phyloP scores from a whole-genome alignment of 2,888 invertebrate genomes.

The Epicampocera succincta region DNA sequence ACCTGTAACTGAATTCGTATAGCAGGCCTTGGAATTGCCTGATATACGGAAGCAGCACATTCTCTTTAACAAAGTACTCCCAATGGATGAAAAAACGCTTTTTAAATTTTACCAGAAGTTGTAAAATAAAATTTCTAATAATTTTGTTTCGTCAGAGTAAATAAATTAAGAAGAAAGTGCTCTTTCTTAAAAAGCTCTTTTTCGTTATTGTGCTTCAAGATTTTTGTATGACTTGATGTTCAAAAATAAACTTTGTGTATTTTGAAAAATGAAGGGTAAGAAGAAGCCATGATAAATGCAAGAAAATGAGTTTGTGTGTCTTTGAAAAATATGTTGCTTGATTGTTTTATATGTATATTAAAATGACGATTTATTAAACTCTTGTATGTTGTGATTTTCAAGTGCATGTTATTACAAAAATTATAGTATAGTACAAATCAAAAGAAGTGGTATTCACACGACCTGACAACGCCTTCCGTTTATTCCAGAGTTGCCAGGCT shows the following conservation, averaged over 20 bases:
- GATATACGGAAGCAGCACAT: background rate
- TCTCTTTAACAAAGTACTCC: background rate
- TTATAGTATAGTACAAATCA: conserved; percentile 25
- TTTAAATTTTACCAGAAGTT: background rate
- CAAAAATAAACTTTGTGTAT: background rate
- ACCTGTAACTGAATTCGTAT: conserved; percentile 5
- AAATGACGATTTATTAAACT: background rate
- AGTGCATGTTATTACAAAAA: conserved; percentile 55
- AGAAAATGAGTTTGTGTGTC: conserved; percentile 29
- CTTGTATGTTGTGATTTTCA: background rate
- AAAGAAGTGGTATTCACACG: conserved; percentile 14
- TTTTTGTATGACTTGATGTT: background rate
- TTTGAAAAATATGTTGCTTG: conserved; percentile 22
- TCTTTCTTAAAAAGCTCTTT: conserved; percentile 37
- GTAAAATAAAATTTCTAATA: conserved; percentile 11
- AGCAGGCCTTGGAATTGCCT: too few relatives aligned
- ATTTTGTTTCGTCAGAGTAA: conserved; percentile 1
- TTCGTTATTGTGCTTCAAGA: conserved; percentile 29
- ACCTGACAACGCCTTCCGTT: background rate
- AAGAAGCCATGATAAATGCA: conserved; percentile 30
- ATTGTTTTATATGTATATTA: conserved; percentile 15
- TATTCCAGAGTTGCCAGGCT: background rate
- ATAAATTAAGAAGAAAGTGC: conserved; percentile 20
- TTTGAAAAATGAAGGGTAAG: background rate
- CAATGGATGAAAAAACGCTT: background rate